phyloP scores from a whole-genome alignment of 2,113 vertebrate species.

The Ahaetulla prasina region DNA sequence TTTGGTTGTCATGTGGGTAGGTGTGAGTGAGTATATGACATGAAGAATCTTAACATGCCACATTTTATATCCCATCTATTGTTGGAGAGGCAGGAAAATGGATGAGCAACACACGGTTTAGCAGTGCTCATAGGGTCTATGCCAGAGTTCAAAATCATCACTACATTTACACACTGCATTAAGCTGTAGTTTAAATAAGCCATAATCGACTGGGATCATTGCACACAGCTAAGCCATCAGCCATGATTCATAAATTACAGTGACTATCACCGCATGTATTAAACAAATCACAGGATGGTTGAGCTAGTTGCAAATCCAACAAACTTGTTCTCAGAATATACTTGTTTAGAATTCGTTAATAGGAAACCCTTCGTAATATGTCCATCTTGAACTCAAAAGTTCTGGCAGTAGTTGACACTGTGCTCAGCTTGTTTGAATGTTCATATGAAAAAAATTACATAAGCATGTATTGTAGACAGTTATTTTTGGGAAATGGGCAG shows the following conservation, averaged over 20 bases:
- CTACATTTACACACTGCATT: background rate
- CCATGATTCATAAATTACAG: background rate
- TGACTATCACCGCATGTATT: background rate
- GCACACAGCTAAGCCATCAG: background rate
- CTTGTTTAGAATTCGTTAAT: background rate
- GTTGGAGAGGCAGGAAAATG: background rate
- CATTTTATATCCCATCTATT: background rate
- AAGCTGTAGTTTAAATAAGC: background rate
- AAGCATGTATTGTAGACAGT: background rate
- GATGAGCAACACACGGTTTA: background rate
- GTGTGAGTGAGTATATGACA: background rate
- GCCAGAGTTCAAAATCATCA: background rate
- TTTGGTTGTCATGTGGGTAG: background rate
- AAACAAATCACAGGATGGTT: background rate
- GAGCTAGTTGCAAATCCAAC: background rate
- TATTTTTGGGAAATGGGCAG: background rate
- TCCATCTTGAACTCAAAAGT: background rate
- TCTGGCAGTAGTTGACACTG: background rate
- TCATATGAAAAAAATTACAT: background rate
- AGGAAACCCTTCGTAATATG: background rate
- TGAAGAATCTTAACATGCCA: background rate
- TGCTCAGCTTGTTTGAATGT: background rate
- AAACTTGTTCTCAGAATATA: background rate
- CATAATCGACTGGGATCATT: background rate
- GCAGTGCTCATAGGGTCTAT: too few species aligned